Base-by-base conservation (phyloP, 2,113 vertebrate genomes). In the Megaceryle torquata region DNA sequence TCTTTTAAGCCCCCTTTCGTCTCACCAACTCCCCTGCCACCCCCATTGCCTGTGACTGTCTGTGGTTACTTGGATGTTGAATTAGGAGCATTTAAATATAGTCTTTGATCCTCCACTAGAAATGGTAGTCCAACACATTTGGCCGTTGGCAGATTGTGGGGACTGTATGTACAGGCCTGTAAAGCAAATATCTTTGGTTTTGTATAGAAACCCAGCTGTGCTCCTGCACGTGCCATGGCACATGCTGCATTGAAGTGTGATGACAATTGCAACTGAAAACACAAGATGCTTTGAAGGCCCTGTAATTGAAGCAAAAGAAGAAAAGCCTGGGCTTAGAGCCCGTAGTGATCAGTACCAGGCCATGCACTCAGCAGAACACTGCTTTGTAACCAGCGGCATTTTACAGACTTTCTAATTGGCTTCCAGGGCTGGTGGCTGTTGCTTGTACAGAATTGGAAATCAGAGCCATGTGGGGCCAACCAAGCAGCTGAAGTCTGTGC, bases 241-340 rank as follows among this genome's bases (percentile, higher is more conserved):
- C 71, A 78, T 13, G 68, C 81, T 77, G 93, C 85, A 78, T 4
- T 92, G 85, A 95, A 76, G 92, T 90, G 93, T 94, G 96, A 94
- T 96, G 93, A 97, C 96, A 96, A 88, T 92, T 5, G 0, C 95
- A 91, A 91, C 94, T 82, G 86, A 88, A 96, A 96, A 96, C 91
- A 96, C 76, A 50, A 94, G 94, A 82, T 0, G 6, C n/a, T 95
- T 93, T 93, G 91, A 92, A 91, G 95, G 63, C 44, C 74, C 54
- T 77, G 69, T 86, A 92, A 94, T 64, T 95, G 93, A 92, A 93
- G 90, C 39, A 70, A 69, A 93, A 95, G 81, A n/a, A 92, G 81
- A 91, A 95, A 95, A 84, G 69, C 51, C 87, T 96, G 91, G 87
- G 92, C 92, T 93, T 57, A 44, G 70, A 93, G 95, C 82, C 95